Evolutionary conservation across 2,113 vertebrate species (phyloP).

Genomic region (Cariama cristata): DNA sequence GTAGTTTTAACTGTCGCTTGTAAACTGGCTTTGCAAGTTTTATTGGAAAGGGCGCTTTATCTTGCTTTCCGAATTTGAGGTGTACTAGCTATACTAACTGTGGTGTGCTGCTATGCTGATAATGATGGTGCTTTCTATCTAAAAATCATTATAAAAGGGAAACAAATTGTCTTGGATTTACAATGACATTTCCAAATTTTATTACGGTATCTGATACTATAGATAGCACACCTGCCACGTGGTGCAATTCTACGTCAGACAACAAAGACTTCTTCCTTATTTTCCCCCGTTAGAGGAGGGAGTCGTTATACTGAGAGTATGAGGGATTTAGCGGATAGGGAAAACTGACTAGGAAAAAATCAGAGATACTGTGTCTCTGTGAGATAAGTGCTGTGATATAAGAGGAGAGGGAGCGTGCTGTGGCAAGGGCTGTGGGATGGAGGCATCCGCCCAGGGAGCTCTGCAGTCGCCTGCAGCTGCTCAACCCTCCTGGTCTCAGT

Average conservation of each 20-base stretch:
- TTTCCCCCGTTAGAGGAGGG: neutral
- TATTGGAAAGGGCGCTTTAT: neutral
- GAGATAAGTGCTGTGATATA: neutral
- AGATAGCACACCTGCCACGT: fast-evolving
- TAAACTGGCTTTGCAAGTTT: neutral
- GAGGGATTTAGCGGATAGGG: neutral
- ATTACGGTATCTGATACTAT: neutral
- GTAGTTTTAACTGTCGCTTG: neutral
- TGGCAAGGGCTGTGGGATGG: neutral
- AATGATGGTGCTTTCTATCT: neutral
- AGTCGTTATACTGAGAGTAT: fast-evolving
- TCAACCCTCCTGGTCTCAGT: neutral
- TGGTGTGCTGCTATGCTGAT: neutral
- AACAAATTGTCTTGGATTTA: neutral
- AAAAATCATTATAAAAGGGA: neutral
- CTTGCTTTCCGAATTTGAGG: neutral
- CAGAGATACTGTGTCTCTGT: neutral
- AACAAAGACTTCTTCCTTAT: neutral
- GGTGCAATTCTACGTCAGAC: neutral
- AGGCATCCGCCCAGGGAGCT: neutral
- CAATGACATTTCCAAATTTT: neutral
- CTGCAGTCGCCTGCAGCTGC: neutral
- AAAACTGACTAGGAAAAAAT: neutral
- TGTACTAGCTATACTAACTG: neutral
- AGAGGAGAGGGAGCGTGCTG: neutral